Evolutionary conservation across 2,888 invertebrate species (phyloP).

Genomic region (Calephelis perditalis): DNA sequence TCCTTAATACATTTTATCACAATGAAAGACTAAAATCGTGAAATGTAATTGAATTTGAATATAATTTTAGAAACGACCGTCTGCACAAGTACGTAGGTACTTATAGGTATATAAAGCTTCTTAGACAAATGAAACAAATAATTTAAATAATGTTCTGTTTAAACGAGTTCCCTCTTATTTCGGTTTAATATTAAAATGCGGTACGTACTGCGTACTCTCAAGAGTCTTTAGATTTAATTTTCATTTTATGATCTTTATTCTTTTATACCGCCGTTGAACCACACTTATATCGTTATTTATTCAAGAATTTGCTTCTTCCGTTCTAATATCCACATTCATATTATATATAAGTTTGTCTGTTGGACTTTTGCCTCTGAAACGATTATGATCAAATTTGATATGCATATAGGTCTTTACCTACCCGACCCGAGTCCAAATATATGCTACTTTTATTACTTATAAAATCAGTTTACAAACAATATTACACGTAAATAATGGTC

Average conservation of each 20-base stretch:
- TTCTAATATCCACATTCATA: neutral
- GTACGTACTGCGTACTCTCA: neutral
- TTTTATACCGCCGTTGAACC: neutral
- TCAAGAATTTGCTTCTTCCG: neutral
- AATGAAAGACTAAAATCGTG: neutral
- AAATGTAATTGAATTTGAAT: neutral
- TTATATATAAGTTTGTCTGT: no score
- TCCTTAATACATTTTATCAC: neutral
- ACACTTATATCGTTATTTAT: neutral
- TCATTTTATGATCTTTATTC: slow-evolving; percentile 6
- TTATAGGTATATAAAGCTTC: slow-evolving; percentile 2
- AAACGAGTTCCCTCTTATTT: slow-evolving; percentile 6
- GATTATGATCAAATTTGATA: no score
- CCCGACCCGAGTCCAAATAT: no score
- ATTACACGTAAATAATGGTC: no score
- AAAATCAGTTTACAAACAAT: no score
- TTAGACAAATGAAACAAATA: slow-evolving; percentile 7
- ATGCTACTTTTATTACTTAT: no score
- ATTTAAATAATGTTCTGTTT: slow-evolving; percentile 6
- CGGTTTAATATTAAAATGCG: slow-evolving; percentile 2
- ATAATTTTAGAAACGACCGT: neutral
- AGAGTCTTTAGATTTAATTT: slow-evolving; percentile 7
- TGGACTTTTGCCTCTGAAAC: no score
- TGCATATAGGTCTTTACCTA: no score
- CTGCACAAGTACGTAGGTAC: neutral